Evolutionary conservation across 2,888 invertebrate genomes (phyloP), one percentile per base, ranked within the genome.

Genomic region (Chydorus sphaericus): DNA sequence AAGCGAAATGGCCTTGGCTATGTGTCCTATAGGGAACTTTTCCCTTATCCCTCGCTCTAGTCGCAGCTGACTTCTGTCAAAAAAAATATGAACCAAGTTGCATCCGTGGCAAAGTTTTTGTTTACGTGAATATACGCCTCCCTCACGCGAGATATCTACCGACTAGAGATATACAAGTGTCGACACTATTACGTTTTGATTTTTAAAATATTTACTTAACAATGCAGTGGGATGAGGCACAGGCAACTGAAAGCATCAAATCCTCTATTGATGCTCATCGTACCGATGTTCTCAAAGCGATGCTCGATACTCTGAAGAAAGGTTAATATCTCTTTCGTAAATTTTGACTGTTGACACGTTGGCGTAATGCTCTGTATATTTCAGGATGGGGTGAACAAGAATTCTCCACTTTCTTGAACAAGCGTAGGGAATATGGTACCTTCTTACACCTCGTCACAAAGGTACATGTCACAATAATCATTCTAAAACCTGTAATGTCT

Each of bases 281-380:
- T 58, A 75, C 77, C 38, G 78, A 78, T 63, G 74, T 78, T 59
- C 70, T 78, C 38, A 70, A 75, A 62, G 70, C 74, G 29, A 67
- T 77, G 38, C 66, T 78, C 55, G 74, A 75, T 60, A 73, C 74
- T 58, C 74, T 75, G 61, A 67, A 74, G 68, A 70, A 74, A 66
- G 65, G 70, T 71, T 65, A 65, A n/a, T n/a, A n/a, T n/a, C n/a
- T n/a, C n/a, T n/a, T n/a, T n/a, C n/a, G n/a, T n/a, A n/a, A n/a
- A n/a, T n/a, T n/a, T n/a, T n/a, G n/a, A n/a, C n/a, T n/a, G n/a
- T n/a, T n/a, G n/a, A n/a, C n/a, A n/a, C n/a, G n/a, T n/a, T n/a
- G n/a, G n/a, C n/a, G 14, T 18, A 54, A 18, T 52, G 1, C 51
- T 54, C 7, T 54, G 52, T 56, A 7, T n/a, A 7, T n/a, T 30